Percentiles rank a stretch among this genome's conserved stretches.
Evolutionary conservation across 2,888 invertebrate species (phyloP).

Genomic region (Malachius bipustulatus): DNA sequence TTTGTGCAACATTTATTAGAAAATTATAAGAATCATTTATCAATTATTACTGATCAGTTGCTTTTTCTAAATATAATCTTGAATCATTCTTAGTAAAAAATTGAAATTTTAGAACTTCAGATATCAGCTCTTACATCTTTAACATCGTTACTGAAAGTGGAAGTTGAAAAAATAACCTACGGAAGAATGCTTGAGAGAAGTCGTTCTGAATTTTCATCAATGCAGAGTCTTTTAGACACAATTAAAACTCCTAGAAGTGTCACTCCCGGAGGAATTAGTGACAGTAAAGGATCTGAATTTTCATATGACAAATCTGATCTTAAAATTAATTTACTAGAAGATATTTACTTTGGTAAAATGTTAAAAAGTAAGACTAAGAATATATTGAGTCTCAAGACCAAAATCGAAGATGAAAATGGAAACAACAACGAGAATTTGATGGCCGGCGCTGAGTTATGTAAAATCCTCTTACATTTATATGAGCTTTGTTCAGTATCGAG

Average conservation of each 20-base stretch:
- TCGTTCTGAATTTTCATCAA: constrained; percentile 12
- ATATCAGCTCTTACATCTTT: constrained; percentile 24
- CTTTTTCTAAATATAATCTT: too few species aligned
- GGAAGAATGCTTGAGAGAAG: constrained; percentile 8
- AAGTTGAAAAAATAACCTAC: constrained; percentile 16
- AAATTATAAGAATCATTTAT: too few species aligned
- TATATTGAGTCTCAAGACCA: not conserved
- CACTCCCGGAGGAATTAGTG: not conserved
- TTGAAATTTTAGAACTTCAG: constrained; percentile 25
- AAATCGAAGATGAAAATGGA: not conserved
- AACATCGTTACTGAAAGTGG: constrained; percentile 23
- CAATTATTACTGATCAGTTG: too few species aligned
- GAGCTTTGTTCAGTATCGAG: constrained; percentile 34
- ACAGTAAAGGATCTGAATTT: constrained; percentile 11
- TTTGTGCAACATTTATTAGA: too few species aligned
- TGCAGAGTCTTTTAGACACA: constrained; percentile 28
- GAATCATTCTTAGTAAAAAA: not conserved
- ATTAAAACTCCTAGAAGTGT: constrained; percentile 24
- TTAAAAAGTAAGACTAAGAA: constrained; percentile 7
- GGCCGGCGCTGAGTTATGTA: constrained; percentile 39
- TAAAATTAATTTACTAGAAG: constrained; percentile 23
- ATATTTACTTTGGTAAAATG: constrained; percentile 25
- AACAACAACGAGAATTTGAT: constrained; percentile 12
- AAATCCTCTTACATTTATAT: constrained; percentile 37
- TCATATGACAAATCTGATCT: too few species aligned